Percentiles rank a stretch among this genome's conserved stretches.
These are phyloP conservation scores for Pseudomugil tenellus DNA, from an alignment of 2,797 vertebrate species.

Conservation along the genomic window DNA sequence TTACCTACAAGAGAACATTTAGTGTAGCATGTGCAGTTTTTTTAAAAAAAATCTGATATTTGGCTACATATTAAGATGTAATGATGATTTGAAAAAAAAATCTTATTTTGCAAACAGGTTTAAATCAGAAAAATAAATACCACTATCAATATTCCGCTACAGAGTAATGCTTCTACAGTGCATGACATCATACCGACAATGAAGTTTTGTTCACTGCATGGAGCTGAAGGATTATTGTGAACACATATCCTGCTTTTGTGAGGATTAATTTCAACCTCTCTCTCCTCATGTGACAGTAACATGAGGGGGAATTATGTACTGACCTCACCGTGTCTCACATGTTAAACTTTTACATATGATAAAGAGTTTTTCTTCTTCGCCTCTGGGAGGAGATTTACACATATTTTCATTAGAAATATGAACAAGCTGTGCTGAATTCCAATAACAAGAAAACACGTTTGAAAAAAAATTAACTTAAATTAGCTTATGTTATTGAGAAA, in stretches of 20 bases:
- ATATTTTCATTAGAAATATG: constrained; percentile 21
- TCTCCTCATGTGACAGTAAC: constrained; percentile 72
- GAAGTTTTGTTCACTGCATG: not conserved
- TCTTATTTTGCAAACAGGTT: too few species aligned
- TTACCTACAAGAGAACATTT: too few species aligned
- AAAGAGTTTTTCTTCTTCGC: constrained; percentile 5
- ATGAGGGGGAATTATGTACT: constrained; percentile 48
- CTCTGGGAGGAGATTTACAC: constrained; percentile 1
- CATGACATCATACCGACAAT: not conserved
- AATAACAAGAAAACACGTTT: too few species aligned
- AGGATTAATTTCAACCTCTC: constrained; percentile 46
- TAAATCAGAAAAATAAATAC: too few species aligned
- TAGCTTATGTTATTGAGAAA: too few species aligned
- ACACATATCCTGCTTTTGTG: constrained; percentile 3
- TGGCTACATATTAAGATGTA: too few species aligned
- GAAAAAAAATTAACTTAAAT: too few species aligned
- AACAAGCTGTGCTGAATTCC: not conserved
- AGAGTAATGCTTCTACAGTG: not conserved
- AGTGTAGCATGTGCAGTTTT: too few species aligned
- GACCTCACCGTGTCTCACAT: constrained; percentile 26
- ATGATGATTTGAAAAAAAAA: too few species aligned
- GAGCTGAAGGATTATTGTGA: not conserved
- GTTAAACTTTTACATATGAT: not conserved
- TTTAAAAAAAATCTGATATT: too few species aligned
- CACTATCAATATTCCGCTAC: too few species aligned